phyloP scores from a whole-genome alignment of 2,888 invertebrate species.

The Steinernema scapterisci region DNA sequence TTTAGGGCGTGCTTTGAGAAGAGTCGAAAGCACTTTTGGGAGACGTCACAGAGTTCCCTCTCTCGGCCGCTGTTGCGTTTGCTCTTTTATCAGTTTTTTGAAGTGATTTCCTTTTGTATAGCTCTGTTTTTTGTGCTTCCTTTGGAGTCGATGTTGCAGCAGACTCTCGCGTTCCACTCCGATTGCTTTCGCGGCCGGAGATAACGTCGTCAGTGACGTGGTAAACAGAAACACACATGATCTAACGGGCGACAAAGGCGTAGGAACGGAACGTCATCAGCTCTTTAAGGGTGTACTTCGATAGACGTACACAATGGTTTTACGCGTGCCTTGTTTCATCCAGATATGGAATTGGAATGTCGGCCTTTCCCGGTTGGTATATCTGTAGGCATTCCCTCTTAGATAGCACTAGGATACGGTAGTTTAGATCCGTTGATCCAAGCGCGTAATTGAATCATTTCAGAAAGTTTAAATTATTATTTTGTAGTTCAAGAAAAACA shows the following conservation, averaged over 20 bases:
- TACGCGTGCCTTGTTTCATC: too few relatives aligned
- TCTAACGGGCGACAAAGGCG: not conserved
- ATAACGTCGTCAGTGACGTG: not conserved
- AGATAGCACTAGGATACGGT: too few relatives aligned
- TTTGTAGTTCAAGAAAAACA: slow-evolving; percentile 4
- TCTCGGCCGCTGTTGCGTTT: not conserved
- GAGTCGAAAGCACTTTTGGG: not conserved
- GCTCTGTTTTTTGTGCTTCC: not conserved
- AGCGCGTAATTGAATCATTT: too few relatives aligned
- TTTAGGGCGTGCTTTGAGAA: not conserved
- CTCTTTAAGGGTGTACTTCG: not conserved
- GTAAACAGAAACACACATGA: not conserved
- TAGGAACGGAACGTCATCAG: not conserved
- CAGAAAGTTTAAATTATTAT: slow-evolving; percentile 15
- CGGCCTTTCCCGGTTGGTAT: too few relatives aligned
- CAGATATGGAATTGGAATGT: too few relatives aligned
- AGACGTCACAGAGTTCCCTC: not conserved
- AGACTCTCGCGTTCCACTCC: not conserved
- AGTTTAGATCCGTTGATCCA: too few relatives aligned
- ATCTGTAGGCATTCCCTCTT: too few relatives aligned
- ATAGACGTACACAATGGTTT: not conserved
- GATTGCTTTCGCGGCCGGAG: not conserved
- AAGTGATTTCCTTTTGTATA: not conserved
- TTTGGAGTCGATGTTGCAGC: not conserved
- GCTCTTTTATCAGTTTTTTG: not conserved